Conservation (phyloP, 2,888 invertebrate species). For the Tetheella fluctuosa region DNA sequence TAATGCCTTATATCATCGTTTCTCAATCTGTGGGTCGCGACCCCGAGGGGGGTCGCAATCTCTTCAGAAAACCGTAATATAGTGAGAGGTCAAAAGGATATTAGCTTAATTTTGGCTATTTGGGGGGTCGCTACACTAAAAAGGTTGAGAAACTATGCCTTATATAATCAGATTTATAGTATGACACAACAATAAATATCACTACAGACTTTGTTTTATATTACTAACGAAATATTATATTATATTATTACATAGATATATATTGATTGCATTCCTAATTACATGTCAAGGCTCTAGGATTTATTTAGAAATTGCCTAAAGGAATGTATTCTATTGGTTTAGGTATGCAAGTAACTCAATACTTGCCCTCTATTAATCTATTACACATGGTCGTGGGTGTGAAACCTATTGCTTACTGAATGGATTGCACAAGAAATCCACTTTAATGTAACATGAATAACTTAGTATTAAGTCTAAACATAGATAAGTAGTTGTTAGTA, state of each 20-base stretch:
- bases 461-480: not conserved
- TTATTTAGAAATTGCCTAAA: constrained; percentile 23
- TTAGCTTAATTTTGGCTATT: too few species aligned
- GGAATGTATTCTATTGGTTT: constrained; percentile 34
- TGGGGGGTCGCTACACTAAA: too few species aligned
- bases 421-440: constrained; percentile 30
- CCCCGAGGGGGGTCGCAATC: too few species aligned
- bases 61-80: too few species aligned
- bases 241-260: too few species aligned
- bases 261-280: not conserved
- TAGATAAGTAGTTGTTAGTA: not conserved
- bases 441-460: constrained; percentile 10
- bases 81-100: too few species aligned
- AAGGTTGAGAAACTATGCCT: too few species aligned
- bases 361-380: constrained; percentile 30
- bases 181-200: too few species aligned
- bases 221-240: not conserved
- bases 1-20: too few species aligned
- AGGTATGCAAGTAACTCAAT: constrained; percentile 35
- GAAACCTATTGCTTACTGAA: constrained; percentile 27
- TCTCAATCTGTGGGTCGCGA: too few species aligned
- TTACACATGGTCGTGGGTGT: constrained; percentile 38
- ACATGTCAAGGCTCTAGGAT: not conserved
- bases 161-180: too few species aligned
- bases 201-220: too few species aligned